Base-by-base conservation (phyloP, 1,140 invertebrate genomes). In the Lutraria rhynchaena region DNA sequence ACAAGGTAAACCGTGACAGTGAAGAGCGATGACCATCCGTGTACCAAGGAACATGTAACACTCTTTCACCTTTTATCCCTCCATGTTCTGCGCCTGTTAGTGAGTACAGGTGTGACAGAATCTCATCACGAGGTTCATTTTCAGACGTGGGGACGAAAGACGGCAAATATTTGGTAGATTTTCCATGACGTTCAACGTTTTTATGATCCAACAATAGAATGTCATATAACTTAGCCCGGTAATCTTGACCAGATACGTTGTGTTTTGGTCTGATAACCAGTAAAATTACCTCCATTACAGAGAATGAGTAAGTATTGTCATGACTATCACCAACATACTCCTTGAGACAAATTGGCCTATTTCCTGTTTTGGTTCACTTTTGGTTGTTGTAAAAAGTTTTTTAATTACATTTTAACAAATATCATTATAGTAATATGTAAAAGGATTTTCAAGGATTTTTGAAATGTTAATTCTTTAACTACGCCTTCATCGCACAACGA, bases 41-140 rank as follows among this genome's bases (percentile, higher is more conserved):
- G 44, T 61, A 33, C 77, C 77, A 81, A 22, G 77, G 77, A 51
- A 81, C 51, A 35, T 73, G 22, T 7, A 81, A 60, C 5, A 67
- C 58, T 24, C 78, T 49, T 22, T 83, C 70, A 46, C 75, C 75
- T 57, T 83, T 83, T 17, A 83, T 80, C 29, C 82, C 82, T 29
- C 46, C 75, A 67, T 74, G 70, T 15, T 83, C 75, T 29, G 58
- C 82, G 37, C 82, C 76, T 31, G 75, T 83, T 27, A 83, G 41
- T 5, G 33, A 41, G 37, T 80, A 83, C 9, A 83, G 31, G 33
- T 83, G 60, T 13, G 75, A 58, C 19, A 83, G 51, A 74, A 83
- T 81, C 1, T 67, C 76, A 33, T 83, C 82, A 33, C 76, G 46
- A 19, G 82, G 82, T n/a, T 80, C 82, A 15, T 46, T 53, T 13